phyloP scores from a whole-genome alignment of 2,797 vertebrate genomes.

The Trematomus bernacchii region DNA sequence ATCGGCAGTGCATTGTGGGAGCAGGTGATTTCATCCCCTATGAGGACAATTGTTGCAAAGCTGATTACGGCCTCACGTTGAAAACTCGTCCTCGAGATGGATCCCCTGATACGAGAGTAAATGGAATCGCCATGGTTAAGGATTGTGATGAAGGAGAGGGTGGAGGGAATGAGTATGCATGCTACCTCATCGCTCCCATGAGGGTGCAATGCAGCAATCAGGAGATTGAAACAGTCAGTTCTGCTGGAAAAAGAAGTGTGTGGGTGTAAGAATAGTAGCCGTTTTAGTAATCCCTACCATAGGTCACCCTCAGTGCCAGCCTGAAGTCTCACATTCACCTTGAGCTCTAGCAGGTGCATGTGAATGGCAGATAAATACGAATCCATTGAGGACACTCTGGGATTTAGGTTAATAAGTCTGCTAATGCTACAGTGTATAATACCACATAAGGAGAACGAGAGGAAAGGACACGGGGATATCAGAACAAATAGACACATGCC shows the following conservation, averaged over 20 bases:
- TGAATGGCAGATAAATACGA: slow-evolving; percentile 55
- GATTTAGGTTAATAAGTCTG: slow-evolving; percentile 74
- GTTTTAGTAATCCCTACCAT: slow-evolving; percentile 55
- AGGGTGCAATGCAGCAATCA: slow-evolving; percentile 36
- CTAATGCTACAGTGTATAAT: slow-evolving; percentile 52
- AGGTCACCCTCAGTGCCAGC: slow-evolving; percentile 39
- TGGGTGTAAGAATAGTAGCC: slow-evolving; percentile 28
- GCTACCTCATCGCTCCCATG: slow-evolving; percentile 14
- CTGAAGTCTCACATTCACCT: slow-evolving; percentile 43
- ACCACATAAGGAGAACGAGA: slow-evolving; percentile 28
- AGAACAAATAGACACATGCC: background rate
- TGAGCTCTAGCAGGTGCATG: slow-evolving; percentile 9
- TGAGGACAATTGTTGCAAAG: slow-evolving; percentile 68
- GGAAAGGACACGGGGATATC: slow-evolving; percentile 3
- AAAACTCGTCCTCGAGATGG: slow-evolving; percentile 57
- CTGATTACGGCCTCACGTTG: slow-evolving; percentile 68
- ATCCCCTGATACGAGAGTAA: slow-evolving; percentile 38
- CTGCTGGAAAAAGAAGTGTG: background rate
- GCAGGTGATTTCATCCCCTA: slow-evolving; percentile 69
- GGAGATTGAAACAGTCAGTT: slow-evolving; percentile 31
- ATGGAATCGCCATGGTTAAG: slow-evolving; percentile 34
- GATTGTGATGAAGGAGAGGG: slow-evolving; percentile 4
- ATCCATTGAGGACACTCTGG: slow-evolving; percentile 49
- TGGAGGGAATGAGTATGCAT: slow-evolving; percentile 20
- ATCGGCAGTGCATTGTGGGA: slow-evolving; percentile 58